These are phyloP conservation scores for Gibbula magus DNA, from an alignment of 2,888 invertebrate species.

Conservation along the genomic window DNA sequence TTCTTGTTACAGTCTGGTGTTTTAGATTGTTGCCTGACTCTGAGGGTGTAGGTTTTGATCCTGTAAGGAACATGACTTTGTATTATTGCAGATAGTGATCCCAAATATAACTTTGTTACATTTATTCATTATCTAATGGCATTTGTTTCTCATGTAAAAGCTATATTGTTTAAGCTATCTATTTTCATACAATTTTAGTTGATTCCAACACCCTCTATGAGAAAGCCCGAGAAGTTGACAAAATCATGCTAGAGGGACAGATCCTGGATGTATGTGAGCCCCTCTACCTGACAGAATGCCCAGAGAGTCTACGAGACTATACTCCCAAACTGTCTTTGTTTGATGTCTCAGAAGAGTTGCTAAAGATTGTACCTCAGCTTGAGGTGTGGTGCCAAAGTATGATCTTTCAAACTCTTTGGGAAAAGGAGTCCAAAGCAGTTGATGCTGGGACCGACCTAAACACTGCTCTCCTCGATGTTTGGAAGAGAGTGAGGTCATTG, in stretches of 20 bases:
- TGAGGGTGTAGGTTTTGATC: too few species aligned
- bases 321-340: neutral
- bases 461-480: constrained; percentile 3
- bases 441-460: neutral
- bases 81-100: too few species aligned
- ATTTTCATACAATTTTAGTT: neutral
- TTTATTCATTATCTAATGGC: too few species aligned
- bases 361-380: neutral
- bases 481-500: constrained; percentile 17
- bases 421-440: neutral
- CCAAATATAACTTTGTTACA: too few species aligned
- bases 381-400: neutral
- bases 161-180: neutral
- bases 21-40: too few species aligned
- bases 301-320: neutral
- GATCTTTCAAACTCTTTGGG: neutral
- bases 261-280: neutral
- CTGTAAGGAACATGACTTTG: too few species aligned
- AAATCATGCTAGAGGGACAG: neutral
- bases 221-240: neutral
- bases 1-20: too few species aligned
- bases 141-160: too few species aligned
- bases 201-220: neutral
- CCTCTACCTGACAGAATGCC: neutral
- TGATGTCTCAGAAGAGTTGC: neutral